Evolutionary conservation across 2,113 vertebrate genomes (phyloP), one percentile per base, ranked within the genome.

Genomic region (Mastomys natalensis): DNA sequence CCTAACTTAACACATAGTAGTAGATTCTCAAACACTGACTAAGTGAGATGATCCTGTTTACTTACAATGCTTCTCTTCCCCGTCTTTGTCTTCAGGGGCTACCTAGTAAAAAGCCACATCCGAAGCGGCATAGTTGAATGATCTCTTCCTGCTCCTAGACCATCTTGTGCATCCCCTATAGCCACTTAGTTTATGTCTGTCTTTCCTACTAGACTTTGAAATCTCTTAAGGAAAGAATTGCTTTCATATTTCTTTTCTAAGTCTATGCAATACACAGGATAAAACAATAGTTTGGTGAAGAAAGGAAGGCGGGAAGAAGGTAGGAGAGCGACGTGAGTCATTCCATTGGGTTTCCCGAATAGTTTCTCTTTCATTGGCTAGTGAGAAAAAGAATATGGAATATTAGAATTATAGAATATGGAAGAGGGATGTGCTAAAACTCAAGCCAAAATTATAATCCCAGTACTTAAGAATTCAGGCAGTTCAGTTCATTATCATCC

Each of bases 271-370:
- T 51, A 31, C 45, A 51, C 24, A 51, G 45, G 15, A 51, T 48
- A 31, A 78, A 97, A 48, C 48, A 91, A 73, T 77, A 58, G 37
- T 93, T 93, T 86, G 22, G 73, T 93, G 76, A 93, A 91, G 72
- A 43, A 74, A 78, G 29, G 26, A 78, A 77, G 13, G 26, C 7
- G 26, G 74, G 43, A 48, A 77, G 58, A 64, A 80, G 68, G 53
- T 55, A 51, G 29, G 40, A 53, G 51, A n/a, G 31, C n/a, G 77
- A 37, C 80, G 17, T 40, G n/a, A 58, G 29, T 29, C 74, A 17
- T 58, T 72, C 45, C 76, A 78, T 48, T 51, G 60, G 68, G 16
- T 58, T 88, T 92, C 95, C 60, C 82, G 80, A 92, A 31, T 92
- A 90, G 64, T 82, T 94, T 93, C 48, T 84, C 34, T 90, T 78